These are phyloP conservation scores for Cistogaster globosa DNA, from an alignment of 2,888 invertebrate species.

Conservation along the genomic window DNA sequence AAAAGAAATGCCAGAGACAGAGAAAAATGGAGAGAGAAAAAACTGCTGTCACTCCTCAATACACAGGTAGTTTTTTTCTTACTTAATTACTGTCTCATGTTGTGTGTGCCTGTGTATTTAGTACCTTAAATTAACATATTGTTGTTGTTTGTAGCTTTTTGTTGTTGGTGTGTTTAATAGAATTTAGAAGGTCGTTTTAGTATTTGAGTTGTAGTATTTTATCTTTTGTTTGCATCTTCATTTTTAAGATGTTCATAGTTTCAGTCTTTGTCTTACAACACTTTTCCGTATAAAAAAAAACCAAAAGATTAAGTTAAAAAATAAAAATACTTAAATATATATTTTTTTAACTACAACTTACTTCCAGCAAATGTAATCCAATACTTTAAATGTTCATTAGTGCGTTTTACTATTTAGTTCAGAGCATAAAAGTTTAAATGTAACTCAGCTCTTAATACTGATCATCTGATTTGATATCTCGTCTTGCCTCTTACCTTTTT, in stretches of 20 bases:
- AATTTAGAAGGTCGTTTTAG: slow-evolving; percentile 65
- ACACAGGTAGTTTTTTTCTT: slow-evolving; percentile 51
- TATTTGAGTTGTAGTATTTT: slow-evolving; percentile 27
- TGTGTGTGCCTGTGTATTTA: slow-evolving; percentile 8
- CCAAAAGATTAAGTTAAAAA: slow-evolving; percentile 7
- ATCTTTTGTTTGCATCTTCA: slow-evolving; percentile 31
- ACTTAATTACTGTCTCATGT: slow-evolving; percentile 37
- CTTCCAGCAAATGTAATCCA: slow-evolving; percentile 53
- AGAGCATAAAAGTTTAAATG: slow-evolving; percentile 16
- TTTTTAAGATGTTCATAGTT: background rate
- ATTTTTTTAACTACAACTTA: slow-evolving; percentile 23
- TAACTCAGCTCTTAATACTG: slow-evolving; percentile 8
- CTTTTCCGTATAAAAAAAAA: slow-evolving; percentile 43
- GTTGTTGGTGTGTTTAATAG: slow-evolving; percentile 33
- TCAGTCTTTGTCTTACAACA: slow-evolving; percentile 25
- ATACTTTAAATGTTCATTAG: slow-evolving; percentile 61
- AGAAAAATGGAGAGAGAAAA: slow-evolving; percentile 17
- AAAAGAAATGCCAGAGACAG: slow-evolving; percentile 10
- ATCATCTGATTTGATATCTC: background rate
- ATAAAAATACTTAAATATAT: background rate
- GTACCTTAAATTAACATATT: slow-evolving; percentile 42
- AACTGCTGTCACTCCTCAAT: slow-evolving; percentile 30
- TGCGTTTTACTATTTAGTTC: slow-evolving; percentile 58
- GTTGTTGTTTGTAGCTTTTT: slow-evolving; percentile 29
- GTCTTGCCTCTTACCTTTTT: slow-evolving; percentile 1